Conservation (phyloP, 2,888 invertebrate species). For the Acleris cristana region DNA sequence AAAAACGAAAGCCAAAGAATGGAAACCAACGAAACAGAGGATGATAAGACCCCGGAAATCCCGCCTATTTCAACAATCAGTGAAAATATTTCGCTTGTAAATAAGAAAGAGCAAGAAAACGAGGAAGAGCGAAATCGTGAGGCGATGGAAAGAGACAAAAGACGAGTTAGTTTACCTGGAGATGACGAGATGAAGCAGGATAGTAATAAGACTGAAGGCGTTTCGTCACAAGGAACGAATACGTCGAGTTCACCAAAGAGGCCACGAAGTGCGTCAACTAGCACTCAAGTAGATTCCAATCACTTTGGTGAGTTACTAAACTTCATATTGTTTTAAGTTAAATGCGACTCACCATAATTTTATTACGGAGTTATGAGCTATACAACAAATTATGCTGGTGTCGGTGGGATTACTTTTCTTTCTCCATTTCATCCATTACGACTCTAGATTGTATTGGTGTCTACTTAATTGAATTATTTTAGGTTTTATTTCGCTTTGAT, state of each 20-base stretch:
- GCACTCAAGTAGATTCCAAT: conserved; percentile 93
- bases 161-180: conserved; percentile 86
- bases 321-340: too few relatives aligned
- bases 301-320: conserved; percentile 87
- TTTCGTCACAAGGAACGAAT: conserved; percentile 69
- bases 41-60: conserved; percentile 81
- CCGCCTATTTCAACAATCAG: conserved; percentile 89
- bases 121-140: conserved; percentile 68
- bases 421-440: too few relatives aligned
- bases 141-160: conserved; percentile 73
- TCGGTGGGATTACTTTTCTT: too few relatives aligned
- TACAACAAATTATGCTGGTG: too few relatives aligned
- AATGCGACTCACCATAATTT: too few relatives aligned
- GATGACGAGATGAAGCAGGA: conserved; percentile 78
- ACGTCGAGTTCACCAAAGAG: conserved; percentile 86
- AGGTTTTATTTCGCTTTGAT: too few relatives aligned
- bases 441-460: too few relatives aligned
- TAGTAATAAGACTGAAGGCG: conserved; percentile 65
- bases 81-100: conserved; percentile 85
- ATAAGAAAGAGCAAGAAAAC: conserved; percentile 66
- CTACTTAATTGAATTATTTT: too few relatives aligned
- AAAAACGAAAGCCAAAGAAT: conserved; percentile 69
- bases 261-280: conserved; percentile 91
- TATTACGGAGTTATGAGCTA: too few relatives aligned
- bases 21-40: conserved; percentile 58